These are phyloP conservation scores for Scylla paramamosain DNA, from an alignment of 1,140 invertebrate genomes.

Conservation along the genomic window DNA sequence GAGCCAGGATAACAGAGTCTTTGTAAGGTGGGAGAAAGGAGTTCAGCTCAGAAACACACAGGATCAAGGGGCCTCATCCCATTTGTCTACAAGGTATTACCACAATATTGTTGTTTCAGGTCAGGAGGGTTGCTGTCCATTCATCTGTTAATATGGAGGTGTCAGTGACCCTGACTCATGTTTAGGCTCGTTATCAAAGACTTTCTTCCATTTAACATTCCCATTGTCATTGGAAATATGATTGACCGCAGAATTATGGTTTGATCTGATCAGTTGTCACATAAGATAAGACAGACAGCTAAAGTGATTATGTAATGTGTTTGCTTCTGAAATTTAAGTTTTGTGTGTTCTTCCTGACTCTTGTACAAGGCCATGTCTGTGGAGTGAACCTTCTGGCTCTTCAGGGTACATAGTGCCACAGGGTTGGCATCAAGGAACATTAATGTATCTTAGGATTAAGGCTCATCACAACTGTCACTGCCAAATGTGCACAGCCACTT, in stretches of 20 bases:
- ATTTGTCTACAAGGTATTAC: neutral
- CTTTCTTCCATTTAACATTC: neutral
- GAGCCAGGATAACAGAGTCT: conserved; percentile 62
- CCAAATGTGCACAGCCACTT: conserved; percentile 72
- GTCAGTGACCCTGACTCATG: neutral
- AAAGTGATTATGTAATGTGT: neutral
- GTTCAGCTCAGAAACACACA: conserved; percentile 15
- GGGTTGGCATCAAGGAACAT: conserved; percentile 43
- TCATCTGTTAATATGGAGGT: neutral
- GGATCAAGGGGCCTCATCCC: neutral
- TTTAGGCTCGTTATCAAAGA: neutral
- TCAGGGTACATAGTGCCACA: conserved; percentile 47
- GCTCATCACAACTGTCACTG: conserved; percentile 68
- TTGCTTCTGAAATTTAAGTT: neutral
- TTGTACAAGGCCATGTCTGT: neutral
- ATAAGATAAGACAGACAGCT: neutral
- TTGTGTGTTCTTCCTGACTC: neutral
- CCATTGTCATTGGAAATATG: neutral
- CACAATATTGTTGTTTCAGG: neutral
- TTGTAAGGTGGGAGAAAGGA: conserved; percentile 7
- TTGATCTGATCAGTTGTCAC: neutral
- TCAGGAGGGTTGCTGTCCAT: neutral
- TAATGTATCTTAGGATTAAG: conserved; percentile 46
- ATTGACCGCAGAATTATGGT: neutral
- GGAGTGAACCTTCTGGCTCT: conserved; percentile 37